Evolutionary conservation across 2,888 invertebrate genomes (phyloP).

Genomic region (Parelbella ahira): DNA sequence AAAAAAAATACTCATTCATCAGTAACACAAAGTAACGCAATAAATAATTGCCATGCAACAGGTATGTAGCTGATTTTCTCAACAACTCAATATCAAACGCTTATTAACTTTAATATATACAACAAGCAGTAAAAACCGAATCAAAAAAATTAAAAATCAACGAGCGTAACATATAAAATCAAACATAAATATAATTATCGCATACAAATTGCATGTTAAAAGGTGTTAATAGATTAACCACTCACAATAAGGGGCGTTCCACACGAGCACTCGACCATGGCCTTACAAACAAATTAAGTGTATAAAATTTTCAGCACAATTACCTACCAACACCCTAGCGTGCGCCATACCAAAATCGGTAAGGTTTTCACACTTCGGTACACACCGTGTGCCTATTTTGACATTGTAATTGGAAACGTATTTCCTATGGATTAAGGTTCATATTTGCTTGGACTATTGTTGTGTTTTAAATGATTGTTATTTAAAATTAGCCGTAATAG

Average conservation of each 20-base stretch:
- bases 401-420: too few species aligned
- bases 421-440: too few species aligned
- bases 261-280: constrained; percentile 32
- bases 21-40: too few species aligned
- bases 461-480: constrained; percentile 6
- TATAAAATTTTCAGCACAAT: constrained; percentile 54
- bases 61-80: too few species aligned
- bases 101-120: too few species aligned
- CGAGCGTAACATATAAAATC: neutral
- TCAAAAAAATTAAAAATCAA: too few species aligned
- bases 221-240: constrained; percentile 20
- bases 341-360: constrained; percentile 49
- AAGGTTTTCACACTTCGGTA: constrained; percentile 42
- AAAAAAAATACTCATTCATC: too few species aligned
- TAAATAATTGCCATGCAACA: too few species aligned
- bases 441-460: too few species aligned
- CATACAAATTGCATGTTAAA: constrained; percentile 13
- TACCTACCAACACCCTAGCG: constrained; percentile 46
- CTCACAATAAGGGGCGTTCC: constrained; percentile 28
- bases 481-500: constrained; percentile 16
- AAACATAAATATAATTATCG: constrained; percentile 2
- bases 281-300: constrained; percentile 45
- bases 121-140: too few species aligned
- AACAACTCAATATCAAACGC: too few species aligned
- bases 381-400: constrained; percentile 22